phyloP scores from a whole-genome alignment of 2,797 vertebrate genomes.

The Telmatherina bonti region DNA sequence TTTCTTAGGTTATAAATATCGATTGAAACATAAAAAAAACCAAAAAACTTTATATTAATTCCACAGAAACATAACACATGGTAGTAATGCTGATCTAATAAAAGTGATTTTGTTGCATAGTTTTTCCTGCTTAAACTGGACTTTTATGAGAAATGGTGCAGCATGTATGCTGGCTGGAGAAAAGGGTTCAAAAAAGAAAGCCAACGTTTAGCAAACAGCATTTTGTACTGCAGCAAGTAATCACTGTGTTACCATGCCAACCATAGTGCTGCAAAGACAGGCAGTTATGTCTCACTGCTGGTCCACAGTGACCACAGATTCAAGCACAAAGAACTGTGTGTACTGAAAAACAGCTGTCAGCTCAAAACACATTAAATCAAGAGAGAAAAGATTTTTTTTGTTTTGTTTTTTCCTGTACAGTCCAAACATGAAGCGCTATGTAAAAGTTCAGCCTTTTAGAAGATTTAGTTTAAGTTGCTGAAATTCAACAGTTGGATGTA shows the following conservation, averaged over 20 bases:
- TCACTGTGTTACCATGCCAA: conserved; percentile 42
- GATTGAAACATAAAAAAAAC: too few species aligned
- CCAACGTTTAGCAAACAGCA: conserved; percentile 16
- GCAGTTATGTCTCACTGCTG: background rate
- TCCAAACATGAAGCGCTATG: background rate
- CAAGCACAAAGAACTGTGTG: background rate
- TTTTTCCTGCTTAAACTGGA: background rate
- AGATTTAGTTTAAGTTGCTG: conserved; percentile 5
- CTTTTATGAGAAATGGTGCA: conserved; percentile 62
- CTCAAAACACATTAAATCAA: conserved; percentile 6
- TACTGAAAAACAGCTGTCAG: background rate
- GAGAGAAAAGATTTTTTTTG: background rate
- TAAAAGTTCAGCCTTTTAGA: background rate
- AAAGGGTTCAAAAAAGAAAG: conserved; percentile 14
- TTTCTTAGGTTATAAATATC: too few species aligned
- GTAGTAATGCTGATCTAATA: background rate
- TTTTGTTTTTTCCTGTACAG: too few species aligned
- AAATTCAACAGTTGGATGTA: conserved; percentile 9
- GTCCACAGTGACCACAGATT: background rate
- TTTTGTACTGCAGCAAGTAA: conserved; percentile 49
- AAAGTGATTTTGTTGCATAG: conserved; percentile 4
- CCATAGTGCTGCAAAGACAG: conserved; percentile 18
- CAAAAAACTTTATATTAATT: background rate
- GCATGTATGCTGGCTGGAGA: conserved; percentile 32
- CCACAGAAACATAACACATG: background rate